Evolutionary conservation across 1,140 invertebrate species (phyloP).

Genomic region (Vanessa tameamea): DNA sequence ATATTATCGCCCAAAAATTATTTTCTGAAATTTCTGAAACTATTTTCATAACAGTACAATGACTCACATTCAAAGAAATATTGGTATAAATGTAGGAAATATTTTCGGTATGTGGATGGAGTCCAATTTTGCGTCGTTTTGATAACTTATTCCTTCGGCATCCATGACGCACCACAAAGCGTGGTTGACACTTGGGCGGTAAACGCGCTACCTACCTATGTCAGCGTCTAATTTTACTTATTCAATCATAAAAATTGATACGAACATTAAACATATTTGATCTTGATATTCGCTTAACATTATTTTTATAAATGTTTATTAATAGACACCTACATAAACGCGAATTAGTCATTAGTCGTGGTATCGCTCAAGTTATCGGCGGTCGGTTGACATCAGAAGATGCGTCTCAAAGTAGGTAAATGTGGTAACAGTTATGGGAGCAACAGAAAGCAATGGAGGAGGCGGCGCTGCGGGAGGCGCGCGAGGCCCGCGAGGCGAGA

Average conservation of each 20-base stretch:
- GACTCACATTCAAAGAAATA: slow-evolving; percentile 33
- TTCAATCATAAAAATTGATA: slow-evolving; percentile 8
- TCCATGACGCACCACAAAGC: slow-evolving; percentile 18
- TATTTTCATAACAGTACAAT: slow-evolving; percentile 23
- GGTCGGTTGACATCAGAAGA: not conserved
- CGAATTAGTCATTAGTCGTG: not conserved
- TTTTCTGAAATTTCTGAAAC: not conserved
- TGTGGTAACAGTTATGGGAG: slow-evolving; percentile 85
- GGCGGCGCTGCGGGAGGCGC: slow-evolving; percentile 78
- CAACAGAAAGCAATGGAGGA: slow-evolving; percentile 88
- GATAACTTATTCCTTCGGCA: slow-evolving; percentile 16
- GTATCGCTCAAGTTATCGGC: not conserved
- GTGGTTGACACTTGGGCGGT: slow-evolving; percentile 13
- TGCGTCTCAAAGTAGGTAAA: slow-evolving; percentile 16
- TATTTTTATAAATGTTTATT: not conserved
- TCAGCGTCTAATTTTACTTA: slow-evolving; percentile 20
- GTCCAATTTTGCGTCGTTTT: slow-evolving; percentile 32
- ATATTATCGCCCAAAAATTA: not conserved
- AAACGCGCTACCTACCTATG: slow-evolving; percentile 6
- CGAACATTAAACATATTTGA: not conserved
- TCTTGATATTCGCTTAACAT: not conserved
- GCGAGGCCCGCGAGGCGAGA: slow-evolving; percentile 79
- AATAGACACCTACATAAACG: not conserved
- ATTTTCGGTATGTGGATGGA: slow-evolving; percentile 34
- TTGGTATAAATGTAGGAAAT: slow-evolving; percentile 36